Percentiles rank a stretch among this genome's conserved stretches.
Conservation (phyloP, 1,140 invertebrate genomes). For the Belonocnema kinseyi region DNA sequence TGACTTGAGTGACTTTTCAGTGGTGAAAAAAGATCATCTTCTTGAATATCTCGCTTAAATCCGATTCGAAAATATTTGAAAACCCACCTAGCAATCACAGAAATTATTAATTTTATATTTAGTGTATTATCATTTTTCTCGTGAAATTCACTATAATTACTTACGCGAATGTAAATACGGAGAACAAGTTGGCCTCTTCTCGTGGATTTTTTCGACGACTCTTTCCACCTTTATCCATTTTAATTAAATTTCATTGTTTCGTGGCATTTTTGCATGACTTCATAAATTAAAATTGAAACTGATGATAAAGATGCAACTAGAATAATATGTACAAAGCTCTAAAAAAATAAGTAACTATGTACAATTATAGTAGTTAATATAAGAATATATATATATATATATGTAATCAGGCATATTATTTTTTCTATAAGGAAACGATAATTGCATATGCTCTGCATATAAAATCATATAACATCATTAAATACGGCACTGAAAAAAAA, state of each 20-base stretch:
- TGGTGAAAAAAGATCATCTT: conserved; percentile 78
- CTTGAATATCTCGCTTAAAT: conserved; percentile 77
- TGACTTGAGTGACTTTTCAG: conserved; percentile 77
- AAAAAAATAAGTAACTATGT: too few relatives aligned
- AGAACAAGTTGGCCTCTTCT: background rate
- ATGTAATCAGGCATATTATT: too few relatives aligned
- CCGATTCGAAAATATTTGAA: conserved; percentile 75
- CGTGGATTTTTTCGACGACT: background rate
- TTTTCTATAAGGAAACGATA: too few relatives aligned
- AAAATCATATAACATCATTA: too few relatives aligned
- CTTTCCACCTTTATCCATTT: conserved; percentile 3
- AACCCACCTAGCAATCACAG: conserved; percentile 71
- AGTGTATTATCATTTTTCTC: background rate
- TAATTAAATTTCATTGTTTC: background rate
- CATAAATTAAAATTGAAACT: too few relatives aligned
- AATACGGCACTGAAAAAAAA: too few relatives aligned
- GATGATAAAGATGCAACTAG: too few relatives aligned
- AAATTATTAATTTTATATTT: background rate
- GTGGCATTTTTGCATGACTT: too few relatives aligned
- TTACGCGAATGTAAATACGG: conserved; percentile 1
- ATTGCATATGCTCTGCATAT: too few relatives aligned
- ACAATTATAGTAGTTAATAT: too few relatives aligned
- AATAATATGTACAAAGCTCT: too few relatives aligned
- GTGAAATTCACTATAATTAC: background rate
- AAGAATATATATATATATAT: too few relatives aligned